A percentile compares a stretch with the other conserved stretches of the same genome.
Evolutionary conservation across 92 coral and sea anemone species (phyloP).

Genomic region (Muricea muricata): DNA sequence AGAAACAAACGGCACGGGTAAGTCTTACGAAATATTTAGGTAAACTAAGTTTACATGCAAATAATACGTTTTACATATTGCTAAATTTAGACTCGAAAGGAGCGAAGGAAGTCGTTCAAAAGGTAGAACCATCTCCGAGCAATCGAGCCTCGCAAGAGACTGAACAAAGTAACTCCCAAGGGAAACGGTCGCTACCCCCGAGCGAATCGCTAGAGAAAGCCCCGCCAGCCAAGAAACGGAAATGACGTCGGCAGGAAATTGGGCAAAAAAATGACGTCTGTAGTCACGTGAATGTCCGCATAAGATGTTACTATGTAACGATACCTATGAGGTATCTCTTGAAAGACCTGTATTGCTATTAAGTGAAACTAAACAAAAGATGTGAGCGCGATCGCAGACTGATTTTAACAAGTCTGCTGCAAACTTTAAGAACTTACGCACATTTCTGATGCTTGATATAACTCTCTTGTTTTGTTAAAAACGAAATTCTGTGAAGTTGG

Average conservation of each 20-base stretch:
- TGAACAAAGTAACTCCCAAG: conserved; percentile 5
- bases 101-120: not conserved
- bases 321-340: too few species aligned
- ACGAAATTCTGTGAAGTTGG: too few species aligned
- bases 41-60: too few species aligned
- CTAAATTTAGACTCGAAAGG: not conserved
- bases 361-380: too few species aligned
- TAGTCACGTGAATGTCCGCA: not conserved
- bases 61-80: not conserved
- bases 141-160: not conserved
- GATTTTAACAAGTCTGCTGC: too few species aligned
- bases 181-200: conserved; percentile 20
- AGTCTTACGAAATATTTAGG: too few species aligned
- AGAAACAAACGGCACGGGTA: not conserved
- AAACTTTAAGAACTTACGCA: too few species aligned
- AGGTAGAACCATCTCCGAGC: not conserved
- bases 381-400: too few species aligned
- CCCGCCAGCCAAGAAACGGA: conserved; percentile 15
- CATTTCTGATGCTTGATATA: too few species aligned
- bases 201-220: conserved; percentile 3
- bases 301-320: not conserved
- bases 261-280: too few species aligned
- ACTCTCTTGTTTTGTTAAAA: too few species aligned
- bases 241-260: not conserved
- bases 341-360: too few species aligned